A percentile compares a stretch with the other conserved stretches of the same genome.
Conservation (phyloP, 2,888 invertebrate species). For the Leptopterna dolabrata region DNA sequence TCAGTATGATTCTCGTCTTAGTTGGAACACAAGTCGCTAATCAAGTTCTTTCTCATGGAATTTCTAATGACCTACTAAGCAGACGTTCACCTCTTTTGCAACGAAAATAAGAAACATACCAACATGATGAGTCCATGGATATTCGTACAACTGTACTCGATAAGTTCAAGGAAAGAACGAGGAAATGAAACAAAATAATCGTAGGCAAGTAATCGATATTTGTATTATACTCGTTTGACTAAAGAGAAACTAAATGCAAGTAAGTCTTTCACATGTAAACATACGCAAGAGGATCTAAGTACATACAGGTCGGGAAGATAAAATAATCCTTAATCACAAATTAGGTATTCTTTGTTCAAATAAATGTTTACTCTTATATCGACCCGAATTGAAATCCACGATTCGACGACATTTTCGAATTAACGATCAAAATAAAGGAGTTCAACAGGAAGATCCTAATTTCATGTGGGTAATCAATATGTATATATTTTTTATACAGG, state of each 20-base stretch:
- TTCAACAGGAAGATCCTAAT: background rate
- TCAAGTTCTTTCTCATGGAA: too few species aligned
- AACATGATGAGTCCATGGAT: too few species aligned
- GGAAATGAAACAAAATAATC: background rate
- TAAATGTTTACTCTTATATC: background rate
- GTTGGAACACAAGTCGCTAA: too few species aligned
- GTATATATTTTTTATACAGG: background rate
- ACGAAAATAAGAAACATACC: too few species aligned
- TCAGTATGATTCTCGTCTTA: too few species aligned
- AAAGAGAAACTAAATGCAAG: constrained; percentile 43
- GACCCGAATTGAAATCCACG: background rate
- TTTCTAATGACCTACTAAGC: too few species aligned
- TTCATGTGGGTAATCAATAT: background rate
- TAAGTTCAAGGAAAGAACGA: background rate
- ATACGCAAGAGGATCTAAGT: constrained; percentile 31
- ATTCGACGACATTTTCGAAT: background rate
- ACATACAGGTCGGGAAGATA: constrained; percentile 9
- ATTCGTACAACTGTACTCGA: background rate
- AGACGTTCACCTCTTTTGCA: too few species aligned
- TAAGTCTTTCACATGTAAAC: constrained; percentile 46
- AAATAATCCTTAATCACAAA: background rate
- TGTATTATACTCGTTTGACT: constrained; percentile 35
- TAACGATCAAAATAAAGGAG: background rate
- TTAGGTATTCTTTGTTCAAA: background rate
- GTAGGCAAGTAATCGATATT: constrained; percentile 44